Percentiles rank a stretch among this genome's conserved stretches.
These are phyloP conservation scores for Drosophila ohnishii DNA, from an alignment of 1,140 invertebrate species.

Conservation along the genomic window DNA sequence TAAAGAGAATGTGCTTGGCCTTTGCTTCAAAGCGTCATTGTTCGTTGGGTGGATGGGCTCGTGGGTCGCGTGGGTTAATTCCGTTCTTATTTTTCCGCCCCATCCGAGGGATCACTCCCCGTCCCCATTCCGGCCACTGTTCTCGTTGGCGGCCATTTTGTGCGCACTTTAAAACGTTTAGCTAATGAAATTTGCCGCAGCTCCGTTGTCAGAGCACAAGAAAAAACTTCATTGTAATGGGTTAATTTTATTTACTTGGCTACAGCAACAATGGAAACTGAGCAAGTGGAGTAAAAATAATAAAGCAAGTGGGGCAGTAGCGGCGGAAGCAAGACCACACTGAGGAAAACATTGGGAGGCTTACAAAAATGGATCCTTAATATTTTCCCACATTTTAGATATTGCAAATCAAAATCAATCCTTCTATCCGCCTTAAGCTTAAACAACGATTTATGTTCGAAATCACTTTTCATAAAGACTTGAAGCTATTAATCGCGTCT, in stretches of 20 bases:
- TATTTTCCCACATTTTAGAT: neutral
- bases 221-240: slow-evolving; percentile 77
- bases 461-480: neutral
- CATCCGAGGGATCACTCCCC: slow-evolving; percentile 9
- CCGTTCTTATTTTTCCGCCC: slow-evolving; percentile 34
- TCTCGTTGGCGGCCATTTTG: slow-evolving; percentile 60
- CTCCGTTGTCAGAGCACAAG: slow-evolving; percentile 42
- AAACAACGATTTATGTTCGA: neutral
- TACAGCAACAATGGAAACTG: slow-evolving; percentile 59
- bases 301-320: slow-evolving; percentile 51
- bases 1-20: slow-evolving; percentile 77
- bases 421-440: neutral
- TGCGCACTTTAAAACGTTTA: slow-evolving; percentile 77
- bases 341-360: neutral
- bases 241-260: slow-evolving; percentile 77
- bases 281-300: slow-evolving; percentile 66
- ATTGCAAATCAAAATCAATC: no score
- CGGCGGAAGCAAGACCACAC: slow-evolving; percentile 4
- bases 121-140: neutral
- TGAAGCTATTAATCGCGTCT: neutral
- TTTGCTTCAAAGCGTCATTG: slow-evolving; percentile 75
- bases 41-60: slow-evolving; percentile 28
- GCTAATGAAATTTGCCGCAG: slow-evolving; percentile 74
- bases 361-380: neutral
- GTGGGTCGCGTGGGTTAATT: slow-evolving; percentile 24